These are phyloP conservation scores for Microtus obscurus DNA, from an alignment of 2,797 vertebrate species.

Conservation along the genomic window DNA sequence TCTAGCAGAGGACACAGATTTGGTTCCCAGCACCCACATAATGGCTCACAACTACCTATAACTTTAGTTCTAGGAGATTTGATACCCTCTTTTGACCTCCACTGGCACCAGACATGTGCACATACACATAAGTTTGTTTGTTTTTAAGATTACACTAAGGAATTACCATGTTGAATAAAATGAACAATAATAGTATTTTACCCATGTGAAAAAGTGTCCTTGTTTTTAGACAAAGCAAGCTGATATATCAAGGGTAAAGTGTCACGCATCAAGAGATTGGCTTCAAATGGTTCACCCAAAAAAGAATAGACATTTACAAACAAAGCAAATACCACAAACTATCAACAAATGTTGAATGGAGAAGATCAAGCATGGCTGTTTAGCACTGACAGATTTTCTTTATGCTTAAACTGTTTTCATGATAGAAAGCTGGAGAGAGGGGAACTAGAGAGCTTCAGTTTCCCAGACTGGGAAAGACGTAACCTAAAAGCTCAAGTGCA, in stretches of 20 bases:
- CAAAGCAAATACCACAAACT: slow-evolving; percentile 42
- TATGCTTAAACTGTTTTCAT: slow-evolving; percentile 14
- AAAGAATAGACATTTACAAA: slow-evolving; percentile 28
- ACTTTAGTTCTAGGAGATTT: background rate
- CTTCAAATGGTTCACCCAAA: slow-evolving; percentile 42
- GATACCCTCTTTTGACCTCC: background rate
- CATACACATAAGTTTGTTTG: background rate
- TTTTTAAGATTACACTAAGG: slow-evolving; percentile 7
- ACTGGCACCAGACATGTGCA: too few relatives aligned
- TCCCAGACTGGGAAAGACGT: background rate
- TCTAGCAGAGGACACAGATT: too few relatives aligned
- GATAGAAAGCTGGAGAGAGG: background rate
- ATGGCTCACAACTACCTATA: background rate
- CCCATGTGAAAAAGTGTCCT: background rate
- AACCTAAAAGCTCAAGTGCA: slow-evolving; percentile 3
- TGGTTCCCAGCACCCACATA: background rate
- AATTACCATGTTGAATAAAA: slow-evolving; percentile 21
- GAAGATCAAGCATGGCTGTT: background rate
- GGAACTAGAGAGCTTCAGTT: background rate
- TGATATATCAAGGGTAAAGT: background rate
- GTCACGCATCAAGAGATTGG: slow-evolving; percentile 23
- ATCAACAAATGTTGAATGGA: slow-evolving; percentile 42
- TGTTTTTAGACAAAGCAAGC: slow-evolving; percentile 13
- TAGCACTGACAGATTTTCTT: slow-evolving; percentile 9
- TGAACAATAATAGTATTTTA: slow-evolving; percentile 28